A percentile compares a stretch with the other conserved stretches of the same genome.
phyloP scores from a whole-genome alignment of 2,113 vertebrate genomes.

The Lycaon pictus region DNA sequence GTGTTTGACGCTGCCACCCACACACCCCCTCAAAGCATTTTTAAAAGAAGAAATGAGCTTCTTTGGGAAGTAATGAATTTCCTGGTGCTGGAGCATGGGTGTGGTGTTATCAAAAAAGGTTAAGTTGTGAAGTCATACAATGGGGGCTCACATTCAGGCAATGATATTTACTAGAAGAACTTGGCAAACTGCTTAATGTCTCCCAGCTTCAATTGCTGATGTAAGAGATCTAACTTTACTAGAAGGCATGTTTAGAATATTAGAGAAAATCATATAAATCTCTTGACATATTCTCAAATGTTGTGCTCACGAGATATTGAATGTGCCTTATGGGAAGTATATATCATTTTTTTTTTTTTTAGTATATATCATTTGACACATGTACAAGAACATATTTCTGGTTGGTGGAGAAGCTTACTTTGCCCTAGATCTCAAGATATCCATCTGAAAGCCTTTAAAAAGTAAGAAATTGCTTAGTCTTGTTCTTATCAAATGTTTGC shows the following conservation, averaged over 20 bases:
- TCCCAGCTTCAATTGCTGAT: not conserved
- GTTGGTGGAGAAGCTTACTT: not conserved
- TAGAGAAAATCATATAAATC: slow-evolving; percentile 2
- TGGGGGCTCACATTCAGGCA: not conserved
- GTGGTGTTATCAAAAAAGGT: not conserved
- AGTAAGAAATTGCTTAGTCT: not conserved
- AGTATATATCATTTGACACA: not conserved
- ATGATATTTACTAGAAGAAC: not conserved
- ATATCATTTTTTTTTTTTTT: not conserved
- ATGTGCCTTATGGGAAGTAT: not conserved
- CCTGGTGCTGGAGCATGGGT: not conserved
- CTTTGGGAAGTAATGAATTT: not conserved
- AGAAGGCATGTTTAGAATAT: not conserved
- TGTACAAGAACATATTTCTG: not conserved
- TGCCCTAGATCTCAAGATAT: not conserved
- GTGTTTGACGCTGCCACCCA: not conserved
- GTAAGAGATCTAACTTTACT: not conserved
- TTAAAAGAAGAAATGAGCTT: not conserved
- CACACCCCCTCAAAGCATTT: not conserved
- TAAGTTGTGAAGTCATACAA: not conserved
- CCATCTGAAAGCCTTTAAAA: not conserved
- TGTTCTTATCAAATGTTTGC: not conserved
- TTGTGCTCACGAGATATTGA: not conserved
- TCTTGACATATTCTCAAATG: not conserved
- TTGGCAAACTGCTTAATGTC: not conserved